Evolutionary conservation across 2,113 vertebrate species (phyloP), one percentile per base, ranked within the genome.

Genomic region (Larimichthys crocea): DNA sequence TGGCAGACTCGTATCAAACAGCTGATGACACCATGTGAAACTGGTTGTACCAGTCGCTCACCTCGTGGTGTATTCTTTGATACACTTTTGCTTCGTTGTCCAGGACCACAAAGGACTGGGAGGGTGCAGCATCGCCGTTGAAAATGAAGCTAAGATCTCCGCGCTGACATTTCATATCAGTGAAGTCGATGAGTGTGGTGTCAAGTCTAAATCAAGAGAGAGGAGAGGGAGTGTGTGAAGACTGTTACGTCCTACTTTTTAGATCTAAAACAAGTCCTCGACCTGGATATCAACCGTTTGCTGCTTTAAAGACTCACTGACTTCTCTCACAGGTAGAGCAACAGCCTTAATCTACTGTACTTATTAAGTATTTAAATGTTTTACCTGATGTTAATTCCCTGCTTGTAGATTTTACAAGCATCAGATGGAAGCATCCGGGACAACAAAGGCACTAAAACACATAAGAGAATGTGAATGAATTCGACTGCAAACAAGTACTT

Each of bases 161-260:
- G 56, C 98, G 97, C 96, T 99, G 98, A 94, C 98, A 99, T 95
- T 99, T 99, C 98, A 99, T 99, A 92, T 99, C 98, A 0, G 96
- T 99, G 94, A 99, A 99, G 94, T 99, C 98, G 89, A 99, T 99
- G 85, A 99, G 98, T 75, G 98, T 99, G 79, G 98, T 99, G 94
- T 99, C 98, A 85, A 99, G 96, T 95, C 98, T 99, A 86, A 90
- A 83, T 79, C 26, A 40, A 74, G 63, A 84, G 19, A 71, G 66
- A 80, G 53, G 16, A 52, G 42, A 78, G 42, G 53, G 80, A 14
- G 72, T 2, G 59, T 20, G 67, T 68, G n/a, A 75, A 62, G 35
- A 79, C 22, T 60, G 59, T 72, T 49, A 29, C 20, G 82, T 56
- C 88, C 88, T 87, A 86, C 80, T 91, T 90, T 66, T 63, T 14